These are phyloP conservation scores for Propsilocerus akamusi DNA, from an alignment of 1,140 invertebrate genomes.

Conservation along the genomic window DNA sequence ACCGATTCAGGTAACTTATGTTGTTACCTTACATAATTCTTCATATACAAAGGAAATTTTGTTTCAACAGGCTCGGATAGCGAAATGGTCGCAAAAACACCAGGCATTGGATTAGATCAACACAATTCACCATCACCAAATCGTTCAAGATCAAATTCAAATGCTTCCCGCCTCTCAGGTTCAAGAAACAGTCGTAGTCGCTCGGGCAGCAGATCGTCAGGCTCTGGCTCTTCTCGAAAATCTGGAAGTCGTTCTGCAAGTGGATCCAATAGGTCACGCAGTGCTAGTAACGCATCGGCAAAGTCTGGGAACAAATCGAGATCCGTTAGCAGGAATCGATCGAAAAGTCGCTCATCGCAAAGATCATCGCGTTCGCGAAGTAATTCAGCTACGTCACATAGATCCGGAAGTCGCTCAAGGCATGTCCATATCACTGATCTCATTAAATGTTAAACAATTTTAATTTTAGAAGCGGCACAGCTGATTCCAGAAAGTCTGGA, in stretches of 20 bases:
- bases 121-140: constrained; percentile 9
- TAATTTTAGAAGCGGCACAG: constrained; percentile 15
- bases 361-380: constrained; percentile 15
- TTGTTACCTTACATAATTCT: not conserved
- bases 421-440: constrained; percentile 16
- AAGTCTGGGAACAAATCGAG: constrained; percentile 19
- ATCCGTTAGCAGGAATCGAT: constrained; percentile 13
- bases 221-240: constrained; percentile 13
- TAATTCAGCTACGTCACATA: constrained; percentile 9
- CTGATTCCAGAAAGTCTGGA: constrained; percentile 12
- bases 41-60: not conserved
- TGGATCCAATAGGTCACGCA: constrained; percentile 22
- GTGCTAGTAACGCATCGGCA: constrained; percentile 25
- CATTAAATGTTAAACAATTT: constrained; percentile 18
- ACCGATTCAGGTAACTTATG: not conserved
- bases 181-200: constrained; percentile 7
- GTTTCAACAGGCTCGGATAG: constrained; percentile 7
- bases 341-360: constrained; percentile 12
- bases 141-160: constrained; percentile 1
- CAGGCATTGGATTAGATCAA: constrained; percentile 7
- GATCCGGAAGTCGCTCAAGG: constrained; percentile 14
- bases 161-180: too few species aligned
- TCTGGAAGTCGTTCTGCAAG: constrained; percentile 19
- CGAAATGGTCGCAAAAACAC: constrained; percentile 9
- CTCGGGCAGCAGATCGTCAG: constrained; percentile 14